Conservation (phyloP, 2,888 invertebrate genomes). For the Cyclophora albipunctata region DNA sequence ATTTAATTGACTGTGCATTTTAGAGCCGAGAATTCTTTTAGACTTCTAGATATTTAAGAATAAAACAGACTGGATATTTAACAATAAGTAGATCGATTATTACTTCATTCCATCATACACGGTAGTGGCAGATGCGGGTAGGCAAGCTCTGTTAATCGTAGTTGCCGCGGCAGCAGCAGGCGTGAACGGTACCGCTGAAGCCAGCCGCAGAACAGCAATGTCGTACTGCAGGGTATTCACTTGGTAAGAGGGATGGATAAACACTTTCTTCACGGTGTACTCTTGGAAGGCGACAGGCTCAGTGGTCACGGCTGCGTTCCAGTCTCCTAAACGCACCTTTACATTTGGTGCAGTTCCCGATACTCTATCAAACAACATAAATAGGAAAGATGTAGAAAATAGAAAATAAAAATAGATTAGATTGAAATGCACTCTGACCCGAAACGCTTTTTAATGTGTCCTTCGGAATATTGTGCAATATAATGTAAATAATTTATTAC, state of each 20-base stretch:
- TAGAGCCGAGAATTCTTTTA: too few species aligned
- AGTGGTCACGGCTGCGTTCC: conserved; percentile 79
- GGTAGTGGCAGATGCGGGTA: conserved; percentile 59
- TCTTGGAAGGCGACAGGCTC: conserved; percentile 81
- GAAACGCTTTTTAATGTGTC: too few species aligned
- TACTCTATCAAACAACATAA: conserved; percentile 33
- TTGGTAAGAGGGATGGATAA: conserved; percentile 80
- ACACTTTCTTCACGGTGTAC: conserved; percentile 73
- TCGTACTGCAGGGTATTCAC: conserved; percentile 85
- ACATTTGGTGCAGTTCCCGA: conserved; percentile 69
- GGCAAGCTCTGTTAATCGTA: conserved; percentile 78
- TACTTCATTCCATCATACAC: conserved; percentile 70
- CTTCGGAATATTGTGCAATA: too few species aligned
- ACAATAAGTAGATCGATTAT: background rate
- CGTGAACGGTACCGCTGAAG: conserved; percentile 69
- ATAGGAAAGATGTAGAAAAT: background rate
- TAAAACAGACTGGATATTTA: too few species aligned
- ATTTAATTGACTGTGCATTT: too few species aligned
- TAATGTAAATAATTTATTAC: conserved; percentile 24
- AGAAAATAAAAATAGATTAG: background rate
- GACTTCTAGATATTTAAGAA: too few species aligned
- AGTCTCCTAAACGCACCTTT: conserved; percentile 84
- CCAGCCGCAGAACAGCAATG: conserved; percentile 85
- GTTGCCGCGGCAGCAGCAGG: conserved; percentile 59
- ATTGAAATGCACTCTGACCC: too few species aligned